Percentiles rank a stretch among this genome's conserved stretches.
These are phyloP conservation scores for Otus scops DNA, from an alignment of 2,797 vertebrate species.

Conservation along the genomic window DNA sequence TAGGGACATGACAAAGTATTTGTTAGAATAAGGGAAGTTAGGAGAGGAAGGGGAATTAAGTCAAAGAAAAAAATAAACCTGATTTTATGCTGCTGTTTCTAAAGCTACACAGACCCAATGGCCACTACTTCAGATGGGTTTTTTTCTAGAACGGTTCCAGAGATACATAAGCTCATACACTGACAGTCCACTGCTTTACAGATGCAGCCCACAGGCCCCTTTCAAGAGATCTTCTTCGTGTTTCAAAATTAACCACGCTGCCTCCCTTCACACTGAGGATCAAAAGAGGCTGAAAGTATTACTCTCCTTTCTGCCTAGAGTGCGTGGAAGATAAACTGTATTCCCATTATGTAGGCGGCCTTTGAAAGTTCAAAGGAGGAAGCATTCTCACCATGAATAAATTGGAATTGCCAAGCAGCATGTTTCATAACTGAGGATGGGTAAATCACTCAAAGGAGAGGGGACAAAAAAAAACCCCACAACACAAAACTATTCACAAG, in stretches of 20 bases:
- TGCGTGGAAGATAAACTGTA: background rate
- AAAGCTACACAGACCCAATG: background rate
- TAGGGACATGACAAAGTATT: background rate
- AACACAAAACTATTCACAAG: background rate
- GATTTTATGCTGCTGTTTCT: background rate
- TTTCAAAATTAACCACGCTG: background rate
- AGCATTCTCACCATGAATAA: constrained; percentile 23
- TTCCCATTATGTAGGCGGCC: background rate
- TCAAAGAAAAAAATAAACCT: background rate
- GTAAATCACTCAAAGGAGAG: background rate
- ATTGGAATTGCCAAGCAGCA: constrained; percentile 19
- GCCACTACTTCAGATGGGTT: background rate
- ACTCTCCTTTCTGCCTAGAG: background rate
- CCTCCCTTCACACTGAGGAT: background rate
- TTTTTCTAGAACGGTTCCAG: background rate
- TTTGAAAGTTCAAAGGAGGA: constrained; percentile 57
- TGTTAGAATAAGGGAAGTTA: background rate
- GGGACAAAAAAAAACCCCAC: fast-evolving
- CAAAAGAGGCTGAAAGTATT: constrained; percentile 22
- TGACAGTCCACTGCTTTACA: background rate
- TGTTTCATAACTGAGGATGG: background rate
- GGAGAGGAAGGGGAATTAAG: background rate
- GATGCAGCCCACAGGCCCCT: background rate
- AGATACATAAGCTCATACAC: background rate
- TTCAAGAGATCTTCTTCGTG: background rate